These are phyloP conservation scores for Triplophysa yarkandensis DNA, from an alignment of 2,797 vertebrate genomes.

Conservation along the genomic window DNA sequence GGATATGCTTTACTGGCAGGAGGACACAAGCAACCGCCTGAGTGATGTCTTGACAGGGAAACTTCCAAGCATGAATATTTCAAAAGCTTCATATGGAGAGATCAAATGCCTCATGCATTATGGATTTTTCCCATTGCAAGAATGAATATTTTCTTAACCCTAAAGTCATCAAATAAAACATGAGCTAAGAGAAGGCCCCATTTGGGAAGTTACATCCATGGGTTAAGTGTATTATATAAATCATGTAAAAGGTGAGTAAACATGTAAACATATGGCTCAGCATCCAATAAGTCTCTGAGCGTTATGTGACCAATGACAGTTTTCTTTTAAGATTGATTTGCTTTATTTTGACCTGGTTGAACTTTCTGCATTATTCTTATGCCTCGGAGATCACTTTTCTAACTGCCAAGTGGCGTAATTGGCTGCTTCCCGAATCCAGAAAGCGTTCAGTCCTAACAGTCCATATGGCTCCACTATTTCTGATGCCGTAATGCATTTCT, in stretches of 20 bases:
- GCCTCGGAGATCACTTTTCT: conserved; percentile 39
- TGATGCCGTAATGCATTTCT: conserved; percentile 54
- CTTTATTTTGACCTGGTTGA: neutral
- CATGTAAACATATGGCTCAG: neutral
- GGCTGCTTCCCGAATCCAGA: conserved; percentile 52
- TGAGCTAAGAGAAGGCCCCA: neutral
- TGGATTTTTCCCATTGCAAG: conserved; percentile 3
- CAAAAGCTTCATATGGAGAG: conserved; percentile 33
- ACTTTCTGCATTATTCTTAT: neutral
- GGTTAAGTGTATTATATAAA: neutral
- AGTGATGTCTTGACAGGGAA: conserved; percentile 31
- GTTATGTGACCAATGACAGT: neutral
- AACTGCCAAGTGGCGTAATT: conserved; percentile 41
- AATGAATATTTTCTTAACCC: conserved; percentile 8
- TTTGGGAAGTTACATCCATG: neutral
- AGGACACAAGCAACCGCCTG: conserved; percentile 16
- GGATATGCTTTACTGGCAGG: conserved; percentile 10
- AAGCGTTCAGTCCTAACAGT: conserved; percentile 42
- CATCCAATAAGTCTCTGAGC: neutral
- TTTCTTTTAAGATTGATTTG: neutral
- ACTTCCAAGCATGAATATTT: conserved; percentile 35
- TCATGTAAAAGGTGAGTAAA: neutral
- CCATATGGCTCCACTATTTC: conserved; percentile 57
- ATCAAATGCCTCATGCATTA: conserved; percentile 39
- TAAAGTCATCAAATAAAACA: neutral